Evolutionary conservation across 2,113 vertebrate genomes (phyloP).

Genomic region (Camelus bactrianus): DNA sequence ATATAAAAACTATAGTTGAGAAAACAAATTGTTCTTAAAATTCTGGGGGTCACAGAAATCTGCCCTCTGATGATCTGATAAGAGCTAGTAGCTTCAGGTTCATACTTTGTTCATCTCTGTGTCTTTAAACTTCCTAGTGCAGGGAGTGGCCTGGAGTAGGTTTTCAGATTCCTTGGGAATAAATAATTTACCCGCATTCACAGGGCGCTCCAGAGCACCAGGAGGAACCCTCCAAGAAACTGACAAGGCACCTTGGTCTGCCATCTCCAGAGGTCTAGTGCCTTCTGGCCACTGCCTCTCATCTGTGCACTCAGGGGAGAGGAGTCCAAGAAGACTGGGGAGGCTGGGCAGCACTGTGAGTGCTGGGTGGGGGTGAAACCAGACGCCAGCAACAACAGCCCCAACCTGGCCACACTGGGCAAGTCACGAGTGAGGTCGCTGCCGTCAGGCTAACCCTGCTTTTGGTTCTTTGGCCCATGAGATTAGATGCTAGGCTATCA

Average conservation of each 20-base stretch:
- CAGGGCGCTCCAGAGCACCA: background rate
- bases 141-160: background rate
- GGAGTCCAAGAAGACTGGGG: background rate
- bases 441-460: background rate
- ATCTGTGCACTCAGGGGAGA: background rate
- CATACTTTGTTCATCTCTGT: too few relatives aligned
- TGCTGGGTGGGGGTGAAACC: background rate
- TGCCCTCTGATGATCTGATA: background rate
- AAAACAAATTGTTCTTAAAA: background rate
- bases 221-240: background rate
- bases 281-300: too few relatives aligned
- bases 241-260: background rate
- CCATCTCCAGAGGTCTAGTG: background rate
- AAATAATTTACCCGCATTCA: background rate
- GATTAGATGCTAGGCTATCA: background rate
- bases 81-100: background rate
- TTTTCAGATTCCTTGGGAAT: background rate
- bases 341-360: too few relatives aligned
- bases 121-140: background rate
- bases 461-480: background rate
- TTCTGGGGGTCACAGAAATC: background rate
- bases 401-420: background rate
- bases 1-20: background rate
- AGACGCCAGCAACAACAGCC: too few relatives aligned
- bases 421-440: background rate